Evolutionary conservation across 2,113 vertebrate genomes (phyloP).

Genomic region (Clarias magur): DNA sequence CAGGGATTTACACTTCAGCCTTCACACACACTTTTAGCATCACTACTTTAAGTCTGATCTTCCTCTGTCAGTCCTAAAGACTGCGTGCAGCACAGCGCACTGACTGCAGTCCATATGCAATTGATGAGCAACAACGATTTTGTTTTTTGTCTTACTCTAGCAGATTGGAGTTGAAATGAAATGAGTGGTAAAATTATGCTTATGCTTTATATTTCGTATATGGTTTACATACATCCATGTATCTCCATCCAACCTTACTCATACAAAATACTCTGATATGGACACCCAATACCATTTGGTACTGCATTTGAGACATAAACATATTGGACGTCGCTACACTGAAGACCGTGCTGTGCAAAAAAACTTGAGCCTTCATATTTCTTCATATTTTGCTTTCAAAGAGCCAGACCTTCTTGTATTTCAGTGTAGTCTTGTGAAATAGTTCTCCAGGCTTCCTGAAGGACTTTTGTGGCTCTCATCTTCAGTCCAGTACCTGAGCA

Average conservation of each 20-base stretch:
- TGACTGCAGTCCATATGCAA: background rate
- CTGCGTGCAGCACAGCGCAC: background rate
- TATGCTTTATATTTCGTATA: background rate
- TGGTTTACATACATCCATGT: background rate
- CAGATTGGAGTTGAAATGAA: background rate
- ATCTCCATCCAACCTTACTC: background rate
- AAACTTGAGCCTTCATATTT: too few relatives aligned
- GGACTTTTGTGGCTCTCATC: too few relatives aligned
- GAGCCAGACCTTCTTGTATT: too few relatives aligned
- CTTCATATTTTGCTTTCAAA: too few relatives aligned
- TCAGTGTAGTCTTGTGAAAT: too few relatives aligned
- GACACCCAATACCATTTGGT: background rate
- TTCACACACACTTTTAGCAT: background rate
- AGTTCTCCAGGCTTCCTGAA: too few relatives aligned
- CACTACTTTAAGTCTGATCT: background rate
- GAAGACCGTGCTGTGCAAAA: background rate
- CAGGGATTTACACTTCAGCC: background rate
- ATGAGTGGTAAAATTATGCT: background rate
- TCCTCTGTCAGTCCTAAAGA: background rate
- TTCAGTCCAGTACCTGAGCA: too few relatives aligned
- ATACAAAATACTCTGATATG: background rate
- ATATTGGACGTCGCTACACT: background rate
- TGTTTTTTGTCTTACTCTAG: background rate
- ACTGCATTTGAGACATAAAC: background rate
- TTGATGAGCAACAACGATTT: background rate